Conservation (phyloP, 2,113 vertebrate genomes). For the Pangasianodon gigas region DNA sequence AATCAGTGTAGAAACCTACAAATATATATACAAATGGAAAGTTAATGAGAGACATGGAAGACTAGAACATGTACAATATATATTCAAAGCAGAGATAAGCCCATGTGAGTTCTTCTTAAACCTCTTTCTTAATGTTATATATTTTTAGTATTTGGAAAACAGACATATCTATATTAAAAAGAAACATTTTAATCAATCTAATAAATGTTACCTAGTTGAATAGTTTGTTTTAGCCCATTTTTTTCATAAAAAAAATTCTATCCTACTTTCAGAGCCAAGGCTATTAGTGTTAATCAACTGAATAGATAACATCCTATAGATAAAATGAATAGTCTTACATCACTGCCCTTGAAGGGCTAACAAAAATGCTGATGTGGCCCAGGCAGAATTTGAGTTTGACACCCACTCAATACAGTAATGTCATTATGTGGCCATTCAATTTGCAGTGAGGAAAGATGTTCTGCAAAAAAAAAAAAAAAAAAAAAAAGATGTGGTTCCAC, state of each 20-base stretch:
- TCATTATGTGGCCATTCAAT: conserved; percentile 1
- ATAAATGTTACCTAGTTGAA: too few relatives aligned
- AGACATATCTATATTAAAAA: too few relatives aligned
- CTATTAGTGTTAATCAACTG: not conserved
- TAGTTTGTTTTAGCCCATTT: too few relatives aligned
- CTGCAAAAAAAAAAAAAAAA: not conserved
- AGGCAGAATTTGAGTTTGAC: not conserved
- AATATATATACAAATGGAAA: not conserved
- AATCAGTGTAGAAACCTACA: not conserved
- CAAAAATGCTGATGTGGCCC: not conserved
- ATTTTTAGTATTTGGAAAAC: too few relatives aligned
- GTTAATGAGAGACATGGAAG: not conserved
- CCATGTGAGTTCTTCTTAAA: too few relatives aligned
- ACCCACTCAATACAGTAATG: not conserved
- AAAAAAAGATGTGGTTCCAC: not conserved
- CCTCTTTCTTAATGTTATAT: too few relatives aligned
- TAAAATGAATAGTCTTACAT: not conserved
- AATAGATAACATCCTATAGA: not conserved
- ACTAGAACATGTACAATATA: not conserved
- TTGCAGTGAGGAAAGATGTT: not conserved
- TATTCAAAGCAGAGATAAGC: not conserved
- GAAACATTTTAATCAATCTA: too few relatives aligned
- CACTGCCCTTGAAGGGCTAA: not conserved
- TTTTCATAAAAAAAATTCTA: too few relatives aligned
- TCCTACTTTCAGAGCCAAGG: not conserved